phyloP scores from a whole-genome alignment of 2,888 invertebrate genomes.

The Rapana venosa region DNA sequence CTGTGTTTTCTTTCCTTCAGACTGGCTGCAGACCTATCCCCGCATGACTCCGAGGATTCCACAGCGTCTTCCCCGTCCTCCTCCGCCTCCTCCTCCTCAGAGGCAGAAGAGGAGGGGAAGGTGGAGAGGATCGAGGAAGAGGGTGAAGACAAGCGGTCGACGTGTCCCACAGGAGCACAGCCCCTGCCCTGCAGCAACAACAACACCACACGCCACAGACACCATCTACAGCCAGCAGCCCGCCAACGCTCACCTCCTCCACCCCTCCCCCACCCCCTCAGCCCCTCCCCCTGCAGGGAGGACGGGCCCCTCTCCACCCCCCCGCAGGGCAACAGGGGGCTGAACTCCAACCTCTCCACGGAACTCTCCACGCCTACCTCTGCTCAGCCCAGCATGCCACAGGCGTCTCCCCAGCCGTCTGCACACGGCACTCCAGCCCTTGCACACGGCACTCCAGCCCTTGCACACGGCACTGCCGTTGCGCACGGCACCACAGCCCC shows the following conservation, averaged over 20 bases:
- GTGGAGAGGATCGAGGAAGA: neutral
- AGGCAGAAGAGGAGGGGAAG: slow-evolving; percentile 15
- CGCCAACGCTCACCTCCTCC: neutral
- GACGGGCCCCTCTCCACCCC: neutral
- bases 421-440: neutral
- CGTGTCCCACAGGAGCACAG: too few species aligned
- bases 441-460: neutral
- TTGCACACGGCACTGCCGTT: neutral
- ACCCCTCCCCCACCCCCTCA: neutral
- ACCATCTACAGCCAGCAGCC: too few species aligned
- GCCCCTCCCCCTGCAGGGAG: neutral
- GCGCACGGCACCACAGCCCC: neutral
- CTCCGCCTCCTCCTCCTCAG: neutral
- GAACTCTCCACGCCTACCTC: neutral
- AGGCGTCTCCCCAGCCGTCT: neutral
- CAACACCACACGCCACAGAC: too few species aligned
- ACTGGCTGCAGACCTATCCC: slow-evolving; percentile 38
- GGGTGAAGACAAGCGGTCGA: too few species aligned
- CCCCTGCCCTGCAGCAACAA: too few species aligned
- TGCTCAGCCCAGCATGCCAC: neutral
- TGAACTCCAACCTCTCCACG: neutral
- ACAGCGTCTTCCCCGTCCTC: slow-evolving; percentile 1
- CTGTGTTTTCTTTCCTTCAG: slow-evolving; percentile 7
- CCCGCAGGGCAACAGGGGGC: neutral
- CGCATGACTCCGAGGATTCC: slow-evolving; percentile 29